Base-by-base conservation (phyloP, 2,113 vertebrate species). In the Podarcis raffonei region DNA sequence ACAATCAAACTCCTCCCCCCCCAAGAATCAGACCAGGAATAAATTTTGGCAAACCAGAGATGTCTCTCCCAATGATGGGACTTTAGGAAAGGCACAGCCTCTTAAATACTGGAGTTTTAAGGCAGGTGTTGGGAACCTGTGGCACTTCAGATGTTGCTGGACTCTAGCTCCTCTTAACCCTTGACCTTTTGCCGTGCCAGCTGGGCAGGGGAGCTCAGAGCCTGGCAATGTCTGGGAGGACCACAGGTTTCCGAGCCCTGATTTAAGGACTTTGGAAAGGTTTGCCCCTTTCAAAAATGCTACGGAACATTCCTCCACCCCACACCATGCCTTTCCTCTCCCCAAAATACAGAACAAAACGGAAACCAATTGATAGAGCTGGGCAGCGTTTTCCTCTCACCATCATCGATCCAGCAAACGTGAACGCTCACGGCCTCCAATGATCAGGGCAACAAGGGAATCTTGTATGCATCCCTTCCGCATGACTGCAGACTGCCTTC, bases 281-380 rank as follows among this genome's bases (percentile, higher is more conserved):
- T 23, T 69, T 76, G n/a, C n/a, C 13, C 81, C 13, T 83, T 32
- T 85, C 35, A 32, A 85, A 90, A 91, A 3, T 90, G 11, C 74
- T 62, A 86, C 4, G 89, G 74, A 22, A 1, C 91, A 91, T 77
- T 81, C 83, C 22, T 37, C 8, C 57, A 16, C 90, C 90, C 69
- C 69, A 1, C 27, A 72, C 69, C 12, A n/a, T 6, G 84, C 6
- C 30, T 71, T 20, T 68, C 83, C 87, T 86, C 78, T 76, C 88
- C 66, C 87, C 89, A 90, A 85, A 59, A 53, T 83, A 13, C 1
- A 71, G 53, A 83, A 83, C 90, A 87, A 85, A 92, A 92, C 4
- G 9, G 84, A 85, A 91, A 89, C 87, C 86, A 92, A 94, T 94
- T 93, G 93, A 92, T 94, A 94, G 92, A 95, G 88, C 90, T 91